These are phyloP conservation scores for Phylloscopus whistleri DNA, from an alignment of 2,113 vertebrate genomes.

Conservation along the genomic window DNA sequence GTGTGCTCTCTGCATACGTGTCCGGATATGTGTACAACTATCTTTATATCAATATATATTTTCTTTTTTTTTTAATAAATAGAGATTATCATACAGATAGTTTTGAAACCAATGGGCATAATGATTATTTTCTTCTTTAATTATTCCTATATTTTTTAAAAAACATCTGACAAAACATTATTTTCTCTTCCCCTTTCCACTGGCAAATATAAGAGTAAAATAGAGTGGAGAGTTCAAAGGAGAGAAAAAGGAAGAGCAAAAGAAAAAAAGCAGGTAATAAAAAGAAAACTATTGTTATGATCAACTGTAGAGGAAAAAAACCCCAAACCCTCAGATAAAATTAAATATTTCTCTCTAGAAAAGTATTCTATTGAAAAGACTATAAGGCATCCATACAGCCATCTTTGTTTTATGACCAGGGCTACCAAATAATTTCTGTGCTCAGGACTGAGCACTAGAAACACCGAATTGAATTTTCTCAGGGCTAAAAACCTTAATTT, in stretches of 20 bases:
- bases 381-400: neutral
- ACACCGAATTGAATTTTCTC: neutral
- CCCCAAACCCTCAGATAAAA: fast-evolving
- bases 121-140: neutral
- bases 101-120: neutral
- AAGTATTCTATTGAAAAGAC: neutral
- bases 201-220: neutral
- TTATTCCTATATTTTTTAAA: neutral
- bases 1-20: fast-evolving
- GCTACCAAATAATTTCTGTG: neutral
- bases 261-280: neutral
- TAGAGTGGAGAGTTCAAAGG: neutral
- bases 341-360: neutral
- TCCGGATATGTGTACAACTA: neutral
- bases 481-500: neutral
- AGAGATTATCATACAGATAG: neutral
- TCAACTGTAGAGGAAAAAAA: neutral
- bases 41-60: neutral
- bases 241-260: neutral
- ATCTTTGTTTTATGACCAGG: neutral
- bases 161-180: neutral
- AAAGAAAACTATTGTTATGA: neutral
- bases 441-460: neutral
- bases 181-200: neutral
- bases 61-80: neutral